Base-by-base conservation (phyloP, 1,140 invertebrate genomes). In the Aricia agestis region DNA sequence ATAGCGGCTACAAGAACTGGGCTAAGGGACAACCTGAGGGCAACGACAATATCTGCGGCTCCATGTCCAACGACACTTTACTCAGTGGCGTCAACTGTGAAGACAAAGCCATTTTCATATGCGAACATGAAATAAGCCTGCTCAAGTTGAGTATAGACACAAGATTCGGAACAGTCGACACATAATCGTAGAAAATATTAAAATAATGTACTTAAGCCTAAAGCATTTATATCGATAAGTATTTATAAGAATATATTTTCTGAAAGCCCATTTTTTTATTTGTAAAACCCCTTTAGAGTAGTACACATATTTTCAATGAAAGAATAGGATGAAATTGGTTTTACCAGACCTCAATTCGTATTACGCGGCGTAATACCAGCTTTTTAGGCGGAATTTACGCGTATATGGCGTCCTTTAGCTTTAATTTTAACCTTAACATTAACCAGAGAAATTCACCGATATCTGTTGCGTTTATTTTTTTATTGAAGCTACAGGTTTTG, bases 51-150 rank as follows among this genome's bases (percentile, higher is more conserved):
- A 61, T 45, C 36, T 77, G 76, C 18, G 76, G 76, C 0, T 75
- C 76, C 7, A 77, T 77, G 76, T 73, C 72, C 41, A 75, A 68
- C 41, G 66, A 41, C 57, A 74, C 74, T 13, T 70, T 70, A 10
- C 74, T 77, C 0, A 75, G 73, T 52, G 74, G 73, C 19, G 73
- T 77, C 32, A 68, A 72, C 66, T 77, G 76, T 66, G 19, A 41
- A 61, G n/a, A 73, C 36, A 68, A 72, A 63, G 70, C 71, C 63
- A 75, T 77, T 31, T 77, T 77, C 19, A 71, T 77, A 45, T 77
- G 76, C 58, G 76, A 77, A 70, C 72, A 75, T 65, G 74, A 75
- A 19, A 63, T 63, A 19, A 13, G 11, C 18, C 10, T 63, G 19
- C 18, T 63, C 1, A 63, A 59, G 17, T 63, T 19, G 4, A 31